Evolutionary conservation across 2,888 invertebrate genomes (phyloP).

Genomic region (Folsomia manolachei): DNA sequence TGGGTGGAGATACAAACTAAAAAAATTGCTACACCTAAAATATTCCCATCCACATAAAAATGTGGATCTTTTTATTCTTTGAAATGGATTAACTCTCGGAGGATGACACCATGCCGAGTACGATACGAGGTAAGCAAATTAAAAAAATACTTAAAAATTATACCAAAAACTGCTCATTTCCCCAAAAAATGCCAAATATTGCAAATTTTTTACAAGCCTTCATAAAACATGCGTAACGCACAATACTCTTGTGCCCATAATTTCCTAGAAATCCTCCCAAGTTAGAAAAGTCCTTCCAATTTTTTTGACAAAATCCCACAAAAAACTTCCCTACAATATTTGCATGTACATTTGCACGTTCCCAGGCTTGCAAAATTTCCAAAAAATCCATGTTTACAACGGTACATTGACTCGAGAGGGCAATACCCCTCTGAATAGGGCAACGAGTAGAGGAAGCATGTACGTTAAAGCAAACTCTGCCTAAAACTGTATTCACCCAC

Average conservation of each 20-base stretch:
- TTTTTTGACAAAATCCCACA: neutral
- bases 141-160: neutral
- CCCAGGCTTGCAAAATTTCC: neutral
- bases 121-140: constrained; percentile 50
- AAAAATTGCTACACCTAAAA: neutral
- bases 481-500: neutral
- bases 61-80: neutral
- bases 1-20: neutral
- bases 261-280: neutral
- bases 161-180: neutral
- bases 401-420: constrained; percentile 21
- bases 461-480: too few relatives aligned
- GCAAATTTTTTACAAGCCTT: neutral
- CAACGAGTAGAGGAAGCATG: neutral
- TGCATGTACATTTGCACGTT: neutral
- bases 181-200: neutral
- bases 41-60: too few relatives aligned
- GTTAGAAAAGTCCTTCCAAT: neutral
- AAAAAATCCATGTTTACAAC: constrained; percentile 24
- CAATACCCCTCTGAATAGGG: constrained; percentile 20
- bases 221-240: neutral
- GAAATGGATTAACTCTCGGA: neutral
- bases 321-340: neutral
- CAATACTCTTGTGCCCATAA: neutral
- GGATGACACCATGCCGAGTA: constrained; percentile 50